These are phyloP conservation scores for Hanleya hanleyi DNA, from an alignment of 2,888 invertebrate genomes.

Conservation along the genomic window DNA sequence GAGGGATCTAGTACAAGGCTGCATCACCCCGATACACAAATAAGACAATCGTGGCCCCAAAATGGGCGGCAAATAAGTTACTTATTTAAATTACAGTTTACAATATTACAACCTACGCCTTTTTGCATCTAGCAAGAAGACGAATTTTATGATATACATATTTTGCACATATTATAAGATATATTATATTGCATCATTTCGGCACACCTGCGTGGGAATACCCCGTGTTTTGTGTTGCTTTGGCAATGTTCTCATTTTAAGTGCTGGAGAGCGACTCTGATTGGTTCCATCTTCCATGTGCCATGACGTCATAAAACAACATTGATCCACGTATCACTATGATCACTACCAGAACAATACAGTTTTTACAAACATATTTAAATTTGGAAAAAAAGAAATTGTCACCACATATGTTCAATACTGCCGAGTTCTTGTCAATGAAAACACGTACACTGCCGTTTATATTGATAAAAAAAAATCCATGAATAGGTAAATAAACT, in stretches of 20 bases:
- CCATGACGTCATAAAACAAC: slow-evolving; percentile 10
- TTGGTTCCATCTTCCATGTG: slow-evolving; percentile 2
- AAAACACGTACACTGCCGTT: too few species aligned
- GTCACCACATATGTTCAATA: too few species aligned
- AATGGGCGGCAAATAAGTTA: not conserved
- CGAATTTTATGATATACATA: not conserved
- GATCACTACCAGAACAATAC: too few species aligned
- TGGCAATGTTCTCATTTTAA: not conserved
- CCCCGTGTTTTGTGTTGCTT: too few species aligned
- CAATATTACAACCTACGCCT: slow-evolving; percentile 1
- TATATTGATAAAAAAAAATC: too few species aligned
- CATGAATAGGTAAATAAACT: too few species aligned
- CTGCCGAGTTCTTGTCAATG: too few species aligned
- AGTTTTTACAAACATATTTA: too few species aligned
- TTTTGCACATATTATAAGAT: not conserved
- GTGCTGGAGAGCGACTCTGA: not conserved
- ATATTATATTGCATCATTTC: slow-evolving; percentile 2
- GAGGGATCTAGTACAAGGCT: slow-evolving; percentile 4
- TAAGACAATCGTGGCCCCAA: not conserved
- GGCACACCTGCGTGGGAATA: not conserved
- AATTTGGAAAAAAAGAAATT: too few species aligned
- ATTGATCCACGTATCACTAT: not conserved
- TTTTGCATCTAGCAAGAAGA: not conserved
- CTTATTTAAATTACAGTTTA: slow-evolving; percentile 7
- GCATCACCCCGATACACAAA: not conserved